Percentiles rank a stretch among this genome's conserved stretches.
phyloP scores from a whole-genome alignment of 2,797 vertebrate genomes.

The Tiaroga cobitis region DNA sequence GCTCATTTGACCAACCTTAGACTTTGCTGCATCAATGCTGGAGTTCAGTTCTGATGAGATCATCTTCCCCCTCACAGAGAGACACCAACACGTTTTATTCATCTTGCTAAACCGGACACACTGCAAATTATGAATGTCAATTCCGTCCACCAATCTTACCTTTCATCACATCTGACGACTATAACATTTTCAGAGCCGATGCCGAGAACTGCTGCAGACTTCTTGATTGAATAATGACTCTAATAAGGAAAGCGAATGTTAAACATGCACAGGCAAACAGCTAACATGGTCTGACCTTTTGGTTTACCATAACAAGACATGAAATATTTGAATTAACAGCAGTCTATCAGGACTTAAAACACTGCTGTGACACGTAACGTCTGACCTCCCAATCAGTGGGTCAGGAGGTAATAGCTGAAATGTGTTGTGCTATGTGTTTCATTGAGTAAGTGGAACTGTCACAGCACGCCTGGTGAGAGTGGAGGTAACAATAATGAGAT shows the following conservation, averaged over 20 bases:
- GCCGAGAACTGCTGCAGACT: conserved; percentile 73
- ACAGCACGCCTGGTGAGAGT: conserved; percentile 3
- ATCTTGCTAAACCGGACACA: neutral
- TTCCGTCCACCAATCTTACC: conserved; percentile 57
- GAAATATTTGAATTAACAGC: conserved; percentile 7
- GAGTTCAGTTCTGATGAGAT: conserved; percentile 76
- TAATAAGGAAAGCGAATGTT: conserved; percentile 56
- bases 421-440: conserved; percentile 40
- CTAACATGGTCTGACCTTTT: conserved; percentile 28
- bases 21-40: conserved; percentile 70
- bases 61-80: conserved; percentile 74
- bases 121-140: neutral
- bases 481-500: conserved; percentile 25
- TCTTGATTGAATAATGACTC: conserved; percentile 81
- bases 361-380: conserved; percentile 32
- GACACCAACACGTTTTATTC: conserved; percentile 13
- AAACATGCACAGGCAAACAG: neutral
- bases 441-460: conserved; percentile 31
- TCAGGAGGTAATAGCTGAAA: conserved; percentile 39
- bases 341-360: conserved; percentile 20
- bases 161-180: conserved; percentile 78
- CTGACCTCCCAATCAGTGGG: conserved; percentile 24
- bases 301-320: conserved; percentile 22
- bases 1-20: conserved; percentile 62
- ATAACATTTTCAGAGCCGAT: conserved; percentile 78